Evolutionary conservation across 1,140 invertebrate species (phyloP).

Genomic region (Dufourea novaeangliae): DNA sequence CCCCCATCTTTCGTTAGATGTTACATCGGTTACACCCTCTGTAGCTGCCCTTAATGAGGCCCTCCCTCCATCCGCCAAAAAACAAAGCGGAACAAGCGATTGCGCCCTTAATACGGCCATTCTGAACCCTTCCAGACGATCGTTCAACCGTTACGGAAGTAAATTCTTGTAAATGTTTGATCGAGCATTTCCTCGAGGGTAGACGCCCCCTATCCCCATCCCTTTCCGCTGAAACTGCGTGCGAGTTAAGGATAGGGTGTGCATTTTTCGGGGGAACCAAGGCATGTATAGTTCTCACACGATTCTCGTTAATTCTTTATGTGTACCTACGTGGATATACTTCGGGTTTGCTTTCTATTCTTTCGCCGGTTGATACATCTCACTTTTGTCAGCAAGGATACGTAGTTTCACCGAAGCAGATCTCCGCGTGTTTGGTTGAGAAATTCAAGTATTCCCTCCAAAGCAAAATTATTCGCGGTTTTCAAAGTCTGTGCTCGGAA

Average conservation of each 20-base stretch:
- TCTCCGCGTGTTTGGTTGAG: no score
- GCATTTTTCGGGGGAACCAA: slow-evolving; percentile 24
- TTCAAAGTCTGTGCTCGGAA: no score
- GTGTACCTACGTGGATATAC: no score
- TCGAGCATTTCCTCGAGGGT: slow-evolving; percentile 6
- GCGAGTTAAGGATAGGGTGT: neutral
- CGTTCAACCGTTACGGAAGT: neutral
- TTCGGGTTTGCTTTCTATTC: no score
- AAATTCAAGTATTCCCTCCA: no score
- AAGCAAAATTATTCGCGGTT: no score
- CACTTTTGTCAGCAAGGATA: no score
- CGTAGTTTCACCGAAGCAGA: no score
- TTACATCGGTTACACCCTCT: neutral
- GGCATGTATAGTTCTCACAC: slow-evolving; percentile 40
- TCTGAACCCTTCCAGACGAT: neutral
- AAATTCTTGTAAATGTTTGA: slow-evolving; percentile 17
- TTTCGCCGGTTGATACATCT: no score
- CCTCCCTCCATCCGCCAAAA: neutral
- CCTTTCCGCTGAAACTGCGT: no score
- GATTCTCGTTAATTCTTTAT: neutral
- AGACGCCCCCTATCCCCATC: neutral
- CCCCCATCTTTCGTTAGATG: neutral
- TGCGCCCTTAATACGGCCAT: neutral
- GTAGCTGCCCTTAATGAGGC: neutral
- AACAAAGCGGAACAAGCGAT: neutral